Conservation (phyloP, 2,113 vertebrate genomes). For the Motacilla alba region DNA sequence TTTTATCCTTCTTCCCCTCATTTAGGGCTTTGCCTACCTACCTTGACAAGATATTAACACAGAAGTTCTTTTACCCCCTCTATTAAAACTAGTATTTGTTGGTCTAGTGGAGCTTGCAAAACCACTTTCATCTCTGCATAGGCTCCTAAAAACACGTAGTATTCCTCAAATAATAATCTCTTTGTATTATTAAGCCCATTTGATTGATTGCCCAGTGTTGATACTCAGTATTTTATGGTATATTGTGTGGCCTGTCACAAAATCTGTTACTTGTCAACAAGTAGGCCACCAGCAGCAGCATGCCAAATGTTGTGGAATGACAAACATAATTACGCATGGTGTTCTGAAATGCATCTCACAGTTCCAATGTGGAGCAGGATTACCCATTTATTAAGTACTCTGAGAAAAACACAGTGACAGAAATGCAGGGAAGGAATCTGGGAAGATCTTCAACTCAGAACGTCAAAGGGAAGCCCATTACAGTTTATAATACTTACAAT, state of each 20-base stretch:
- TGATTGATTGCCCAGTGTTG: slow-evolving; percentile 57
- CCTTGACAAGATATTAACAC: neutral
- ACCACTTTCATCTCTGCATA: neutral
- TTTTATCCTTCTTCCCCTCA: neutral
- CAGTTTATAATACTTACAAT: neutral
- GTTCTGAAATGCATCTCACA: slow-evolving; percentile 49
- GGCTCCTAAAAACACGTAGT: neutral
- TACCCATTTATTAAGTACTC: neutral
- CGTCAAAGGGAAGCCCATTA: neutral
- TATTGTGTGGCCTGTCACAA: slow-evolving; percentile 58
- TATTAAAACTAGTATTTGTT: neutral
- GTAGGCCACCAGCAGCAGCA: slow-evolving; percentile 49
- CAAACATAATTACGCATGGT: slow-evolving; percentile 34
- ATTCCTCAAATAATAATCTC: slow-evolving; percentile 28
- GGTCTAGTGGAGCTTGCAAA: neutral
- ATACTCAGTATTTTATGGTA: slow-evolving; percentile 55
- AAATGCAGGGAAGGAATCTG: neutral
- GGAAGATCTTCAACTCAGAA: neutral
- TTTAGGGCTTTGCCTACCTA: neutral
- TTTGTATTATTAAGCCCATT: neutral
- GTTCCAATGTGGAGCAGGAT: neutral
- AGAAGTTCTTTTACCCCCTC: neutral
- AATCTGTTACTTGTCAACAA: slow-evolving; percentile 64
- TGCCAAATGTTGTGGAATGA: slow-evolving; percentile 52
- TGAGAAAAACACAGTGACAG: neutral